Conservation (phyloP, 2,113 vertebrate genomes). For the Romanogobio albipinnatus region DNA sequence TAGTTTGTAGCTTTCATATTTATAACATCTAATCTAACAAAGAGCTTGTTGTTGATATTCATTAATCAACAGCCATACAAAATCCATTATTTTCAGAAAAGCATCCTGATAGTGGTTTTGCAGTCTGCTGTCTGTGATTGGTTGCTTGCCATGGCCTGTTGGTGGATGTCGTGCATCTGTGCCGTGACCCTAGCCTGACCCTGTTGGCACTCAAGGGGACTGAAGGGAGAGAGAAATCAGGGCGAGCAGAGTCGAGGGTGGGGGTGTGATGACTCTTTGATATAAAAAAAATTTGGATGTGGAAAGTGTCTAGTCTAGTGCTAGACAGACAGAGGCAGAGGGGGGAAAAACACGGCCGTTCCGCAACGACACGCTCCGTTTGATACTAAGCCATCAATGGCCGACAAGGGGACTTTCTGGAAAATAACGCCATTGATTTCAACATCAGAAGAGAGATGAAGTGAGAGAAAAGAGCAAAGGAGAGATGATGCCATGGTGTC, state of each 20-base stretch:
- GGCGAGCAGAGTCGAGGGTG: not conserved
- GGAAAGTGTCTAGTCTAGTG: conserved; percentile 51
- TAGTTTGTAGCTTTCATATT: not conserved
- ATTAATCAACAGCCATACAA: conserved; percentile 28
- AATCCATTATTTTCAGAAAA: conserved; percentile 36
- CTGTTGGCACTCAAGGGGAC: conserved; percentile 40
- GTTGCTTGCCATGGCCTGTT: conserved; percentile 56
- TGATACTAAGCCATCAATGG: conserved; percentile 43
- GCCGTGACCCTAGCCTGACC: conserved; percentile 65
- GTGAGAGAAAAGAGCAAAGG: conserved; percentile 50
- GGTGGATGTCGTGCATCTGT: conserved; percentile 60
- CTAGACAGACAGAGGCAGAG: conserved; percentile 47
- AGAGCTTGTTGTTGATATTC: conserved; percentile 43
- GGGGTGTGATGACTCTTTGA: conserved; percentile 50
- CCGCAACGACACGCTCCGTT: not conserved
- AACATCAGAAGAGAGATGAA: conserved; percentile 37
- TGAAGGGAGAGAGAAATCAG: not conserved
- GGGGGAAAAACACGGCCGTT: conserved; percentile 1
- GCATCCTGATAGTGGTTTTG: conserved; percentile 18
- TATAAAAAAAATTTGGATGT: conserved; percentile 52
- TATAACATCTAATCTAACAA: conserved; percentile 17
- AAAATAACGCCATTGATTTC: conserved; percentile 54
- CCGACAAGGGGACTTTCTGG: conserved; percentile 28
- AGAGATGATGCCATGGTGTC: conserved; percentile 55
- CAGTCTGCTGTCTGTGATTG: conserved; percentile 50